These are phyloP conservation scores for Dryobotodes eremita DNA, from an alignment of 2,888 invertebrate genomes.

Conservation along the genomic window DNA sequence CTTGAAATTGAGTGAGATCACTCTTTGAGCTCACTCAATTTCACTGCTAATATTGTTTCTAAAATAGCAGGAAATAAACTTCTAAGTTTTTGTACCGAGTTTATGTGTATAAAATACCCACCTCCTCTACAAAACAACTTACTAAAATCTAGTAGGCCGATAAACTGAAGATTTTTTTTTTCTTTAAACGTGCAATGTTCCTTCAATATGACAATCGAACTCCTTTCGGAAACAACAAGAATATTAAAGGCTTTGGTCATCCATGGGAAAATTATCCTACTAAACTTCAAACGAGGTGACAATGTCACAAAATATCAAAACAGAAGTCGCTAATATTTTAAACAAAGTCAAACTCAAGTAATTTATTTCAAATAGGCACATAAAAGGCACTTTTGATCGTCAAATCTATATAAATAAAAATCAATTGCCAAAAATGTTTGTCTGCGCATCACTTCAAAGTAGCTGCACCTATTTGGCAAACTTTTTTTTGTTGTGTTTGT, in stretches of 20 bases:
- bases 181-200: too few species aligned
- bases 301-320: slow-evolving; percentile 26
- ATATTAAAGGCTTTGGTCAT: slow-evolving; percentile 5
- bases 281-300: slow-evolving; percentile 6
- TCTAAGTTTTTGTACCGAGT: neutral
- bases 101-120: neutral
- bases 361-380: too few species aligned
- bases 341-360: neutral
- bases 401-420: too few species aligned
- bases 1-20: neutral
- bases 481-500: too few species aligned
- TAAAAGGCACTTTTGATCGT: too few species aligned
- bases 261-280: neutral
- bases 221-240: neutral
- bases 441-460: too few species aligned
- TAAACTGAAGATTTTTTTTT: too few species aligned
- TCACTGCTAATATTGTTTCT: neutral
- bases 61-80: neutral
- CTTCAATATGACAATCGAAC: neutral
- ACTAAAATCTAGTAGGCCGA: neutral
- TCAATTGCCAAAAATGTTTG: too few species aligned
- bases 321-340: slow-evolving; percentile 31
- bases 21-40: too few species aligned
- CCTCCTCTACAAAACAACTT: neutral
- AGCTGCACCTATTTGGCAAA: too few species aligned